Evolutionary conservation across 2,888 invertebrate species (phyloP).

Genomic region (Mesochorus sp.): DNA sequence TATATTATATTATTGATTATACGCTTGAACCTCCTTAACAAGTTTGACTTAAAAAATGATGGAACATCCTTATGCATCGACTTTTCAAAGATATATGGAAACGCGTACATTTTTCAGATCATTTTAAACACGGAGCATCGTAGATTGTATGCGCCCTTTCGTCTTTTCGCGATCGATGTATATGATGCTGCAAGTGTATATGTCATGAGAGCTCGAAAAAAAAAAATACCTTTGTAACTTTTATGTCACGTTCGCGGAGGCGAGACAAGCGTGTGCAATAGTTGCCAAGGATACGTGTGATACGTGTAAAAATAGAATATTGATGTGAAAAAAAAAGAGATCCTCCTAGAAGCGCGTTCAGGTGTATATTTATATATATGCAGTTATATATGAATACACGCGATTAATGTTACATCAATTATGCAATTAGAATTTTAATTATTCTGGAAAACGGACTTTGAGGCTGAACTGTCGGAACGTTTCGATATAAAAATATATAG

Average conservation of each 20-base stretch:
- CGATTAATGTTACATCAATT: background rate
- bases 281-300: slow-evolving; percentile 37
- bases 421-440: slow-evolving; percentile 37
- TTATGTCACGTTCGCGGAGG: slow-evolving; percentile 12
- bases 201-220: slow-evolving; percentile 7
- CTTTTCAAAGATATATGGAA: too few relatives aligned
- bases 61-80: background rate
- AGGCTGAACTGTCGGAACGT: background rate
- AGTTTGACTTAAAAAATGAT: background rate
- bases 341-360: background rate
- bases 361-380: background rate
- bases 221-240: slow-evolving; percentile 34
- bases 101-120: background rate
- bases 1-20: too few relatives aligned
- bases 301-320: slow-evolving; percentile 30
- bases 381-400: background rate
- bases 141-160: background rate
- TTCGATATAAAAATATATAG: too few relatives aligned
- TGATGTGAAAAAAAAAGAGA: slow-evolving; percentile 12
- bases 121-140: background rate
- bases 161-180: background rate
- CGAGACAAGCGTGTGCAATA: background rate
- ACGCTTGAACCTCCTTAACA: too few relatives aligned
- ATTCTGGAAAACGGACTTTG: slow-evolving; percentile 28
- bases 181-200: background rate